Evolutionary conservation across 1,140 invertebrate genomes (phyloP), one percentile per base, ranked within the genome.

Genomic region (Drosophila leontia): DNA sequence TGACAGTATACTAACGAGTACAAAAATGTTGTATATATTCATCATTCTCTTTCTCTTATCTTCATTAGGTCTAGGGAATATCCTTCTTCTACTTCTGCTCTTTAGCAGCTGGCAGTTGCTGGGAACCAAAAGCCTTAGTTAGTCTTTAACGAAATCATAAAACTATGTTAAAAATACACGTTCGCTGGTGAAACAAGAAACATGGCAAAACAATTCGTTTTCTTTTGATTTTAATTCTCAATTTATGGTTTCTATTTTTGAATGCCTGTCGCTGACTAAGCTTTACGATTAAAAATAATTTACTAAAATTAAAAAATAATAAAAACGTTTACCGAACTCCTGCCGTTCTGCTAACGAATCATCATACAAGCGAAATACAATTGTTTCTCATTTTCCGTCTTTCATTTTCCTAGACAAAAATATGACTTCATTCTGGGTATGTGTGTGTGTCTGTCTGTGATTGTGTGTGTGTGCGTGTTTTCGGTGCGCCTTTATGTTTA

Each of bases 251-350:
- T 68, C 55, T 42, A 58, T 56, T 44, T 47, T 53, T 26, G 47
- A 59, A 56, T 56, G 70, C 17, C 23, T 42, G 55, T 67, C 62
- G 23, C 41, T 63, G 55, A 78, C 51, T 65, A 78, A 51, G 55
- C 59, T 62, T 45, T 55, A 59, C 42, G 32, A 57, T 80, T 79
- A 83, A 80, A 56, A 87, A 86, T 87, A 81, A 84, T 87, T 87
- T 83, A 87, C 83, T 87, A 88, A 70, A 68, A 83, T 88, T 79
- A 60, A 23, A 60, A 64, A 60, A 64, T 64, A 42, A 85, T 32
- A 50, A 50, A 77, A 71, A 60, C 70, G 57, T 37, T 70, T 80
- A 57, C 69, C 51, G 62, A 47, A 45, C 64, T 58, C n/a, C 64
- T 75, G 70, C 29, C 34, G 41, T 50, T 76, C 26, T 55, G 35